These are phyloP conservation scores for Leptinotarsa texana DNA, from an alignment of 1,140 invertebrate genomes.

Conservation along the genomic window DNA sequence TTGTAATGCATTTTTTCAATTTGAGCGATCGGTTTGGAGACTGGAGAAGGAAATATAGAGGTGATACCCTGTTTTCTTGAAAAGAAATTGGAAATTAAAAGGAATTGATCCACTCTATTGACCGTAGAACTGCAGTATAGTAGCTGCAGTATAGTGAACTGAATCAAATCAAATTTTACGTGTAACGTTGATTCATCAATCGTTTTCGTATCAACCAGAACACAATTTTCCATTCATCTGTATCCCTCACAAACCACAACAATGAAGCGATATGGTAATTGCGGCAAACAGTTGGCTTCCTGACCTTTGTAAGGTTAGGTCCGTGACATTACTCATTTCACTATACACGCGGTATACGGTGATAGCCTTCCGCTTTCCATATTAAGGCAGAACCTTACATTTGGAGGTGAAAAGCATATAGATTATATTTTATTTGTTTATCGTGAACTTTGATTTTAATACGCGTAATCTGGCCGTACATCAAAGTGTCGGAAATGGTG, in stretches of 20 bases:
- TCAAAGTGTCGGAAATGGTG: constrained; percentile 3
- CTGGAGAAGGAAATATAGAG: too few species aligned
- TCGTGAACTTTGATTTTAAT: constrained; percentile 2
- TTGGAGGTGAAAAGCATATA: constrained; percentile 4
- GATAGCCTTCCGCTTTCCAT: background rate
- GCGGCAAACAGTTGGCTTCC: constrained; percentile 3
- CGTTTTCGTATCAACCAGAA: background rate
- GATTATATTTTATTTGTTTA: constrained; percentile 7
- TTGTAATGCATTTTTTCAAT: too few species aligned
- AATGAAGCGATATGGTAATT: constrained; percentile 1
- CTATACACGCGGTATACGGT: background rate
- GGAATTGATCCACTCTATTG: too few species aligned
- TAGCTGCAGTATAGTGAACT: too few species aligned
- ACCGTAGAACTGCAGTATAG: too few species aligned
- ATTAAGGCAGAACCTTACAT: constrained; percentile 4
- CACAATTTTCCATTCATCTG: background rate
- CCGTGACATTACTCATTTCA: constrained; percentile 3
- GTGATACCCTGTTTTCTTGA: too few species aligned
- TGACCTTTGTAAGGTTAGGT: constrained; percentile 8
- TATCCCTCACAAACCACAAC: background rate
- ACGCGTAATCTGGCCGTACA: background rate
- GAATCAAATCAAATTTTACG: too few species aligned
- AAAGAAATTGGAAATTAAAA: too few species aligned
- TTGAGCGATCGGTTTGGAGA: too few species aligned
- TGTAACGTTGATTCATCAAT: too few species aligned